Base-by-base conservation (phyloP, 2,797 vertebrate genomes). In the Galaxias olidus region DNA sequence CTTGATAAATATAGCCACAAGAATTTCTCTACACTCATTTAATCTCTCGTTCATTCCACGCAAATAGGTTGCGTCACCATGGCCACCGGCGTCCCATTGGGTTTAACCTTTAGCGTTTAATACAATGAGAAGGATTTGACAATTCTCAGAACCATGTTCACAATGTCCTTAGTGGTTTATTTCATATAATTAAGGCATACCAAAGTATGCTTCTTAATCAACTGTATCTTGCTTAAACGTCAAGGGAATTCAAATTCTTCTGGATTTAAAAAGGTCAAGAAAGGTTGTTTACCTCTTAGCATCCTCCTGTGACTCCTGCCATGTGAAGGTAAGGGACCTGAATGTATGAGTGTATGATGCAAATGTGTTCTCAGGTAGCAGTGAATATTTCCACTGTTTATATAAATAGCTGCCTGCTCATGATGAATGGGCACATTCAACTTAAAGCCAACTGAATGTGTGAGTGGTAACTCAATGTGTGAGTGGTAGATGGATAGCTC, bases 1-100 rank as follows among this genome's bases (percentile, higher is more conserved):
- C 59, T 53, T 66, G 79, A 84, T 82, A 87, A 86, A 87, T 85
- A 80, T 82, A 87, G 84, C 69, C 73, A 50, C 4, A 72, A 78
- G 73, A 72, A 75, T 73, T 65, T 75, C 74, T 63, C 71, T 77
- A 54, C 50, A 65, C 74, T 69, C 46, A 62, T 56, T 74, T 89
- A 90, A 90, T 89, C 88, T 86, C 80, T 75, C 68, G 66, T 66
- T 86, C 86, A 82, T 90, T 85, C 86, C 82, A 76, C 15, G 65
- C 74, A 75, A 77, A 73, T 74, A 78, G 75, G 76, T 82, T 70
- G 69, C 18, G 19, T 90, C 86, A 75, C 86, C 76, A 85, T 87
- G 84, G 73, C 81, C 43, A 86, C 88, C 67, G 18, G 50, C 58
- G 57, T 18, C 45, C 54, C 20, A 47, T 14, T 15, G 59, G 17